Conservation (phyloP, 30 jellyfish, hydroid and myxozoan species). For the Cassiopea xamachana region DNA sequence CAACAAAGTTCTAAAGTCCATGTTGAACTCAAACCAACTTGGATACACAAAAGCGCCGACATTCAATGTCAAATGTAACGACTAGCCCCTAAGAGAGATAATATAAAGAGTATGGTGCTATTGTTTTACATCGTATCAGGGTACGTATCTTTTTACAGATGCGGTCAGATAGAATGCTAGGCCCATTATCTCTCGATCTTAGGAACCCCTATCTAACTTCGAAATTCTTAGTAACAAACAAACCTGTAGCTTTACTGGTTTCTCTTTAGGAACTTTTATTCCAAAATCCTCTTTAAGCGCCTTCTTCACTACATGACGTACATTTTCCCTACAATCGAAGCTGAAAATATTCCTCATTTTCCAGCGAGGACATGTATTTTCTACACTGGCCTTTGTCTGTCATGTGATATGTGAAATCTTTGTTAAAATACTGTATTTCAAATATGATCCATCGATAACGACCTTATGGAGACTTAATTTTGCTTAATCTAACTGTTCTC, state of each 20-base stretch:
- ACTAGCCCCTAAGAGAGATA: too few species aligned
- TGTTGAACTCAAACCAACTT: too few species aligned
- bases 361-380: slow-evolving; percentile 8
- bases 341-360: slow-evolving; percentile 84
- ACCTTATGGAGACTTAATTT: neutral
- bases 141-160: neutral
- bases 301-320: slow-evolving; percentile 79
- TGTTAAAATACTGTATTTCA: neutral
- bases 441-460: neutral
- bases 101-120: neutral
- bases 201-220: neutral
- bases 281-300: slow-evolving; percentile 89
- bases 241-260: slow-evolving; percentile 69
- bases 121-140: neutral
- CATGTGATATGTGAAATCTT: slow-evolving; percentile 28
- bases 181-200: neutral
- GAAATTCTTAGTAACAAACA: neutral
- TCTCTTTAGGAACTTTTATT: slow-evolving; percentile 89
- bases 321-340: slow-evolving; percentile 90
- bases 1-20: too few species aligned
- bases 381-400: slow-evolving; percentile 27
- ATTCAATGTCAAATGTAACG: too few species aligned
- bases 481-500: neutral
- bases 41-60: too few species aligned
- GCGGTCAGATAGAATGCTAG: neutral